Base-by-base conservation (phyloP, 2,888 invertebrate species). In the Boloria euphrosyne region DNA sequence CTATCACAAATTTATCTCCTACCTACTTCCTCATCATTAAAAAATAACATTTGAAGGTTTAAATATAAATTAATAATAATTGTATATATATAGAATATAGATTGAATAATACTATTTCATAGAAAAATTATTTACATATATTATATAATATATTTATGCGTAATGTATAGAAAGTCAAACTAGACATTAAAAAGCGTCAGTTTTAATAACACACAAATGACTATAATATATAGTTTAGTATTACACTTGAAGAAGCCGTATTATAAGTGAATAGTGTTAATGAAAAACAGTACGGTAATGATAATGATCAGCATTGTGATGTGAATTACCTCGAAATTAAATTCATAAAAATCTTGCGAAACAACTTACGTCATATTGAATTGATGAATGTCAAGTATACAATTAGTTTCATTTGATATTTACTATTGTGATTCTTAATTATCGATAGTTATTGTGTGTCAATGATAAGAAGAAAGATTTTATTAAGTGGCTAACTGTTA, bases 311-410 rank as follows among this genome's bases (percentile, higher is more conserved):
- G 71, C 57, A 70, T 72, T 71, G 73, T 81, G 75, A 77, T 84
- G 86, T 81, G 81, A 82, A 82, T 79, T 76, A 75, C 82, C 82
- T 85, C 79, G 78, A 78, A 78, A 75, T 75, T 73, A 73, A 72
- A 67, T 68, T 57, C 68, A 71, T 73, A 73, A 71, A 67, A 71
- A 52, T 67, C 58, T 76, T 76, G 69, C 69, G 73, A 73, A 75
- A 75, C 66, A 27, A 53, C 57, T 69, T 68, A 69, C 65, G 69
- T 68, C 68, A 68, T 71, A 73, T 65, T 71, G 50, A 59, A 64
- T n/a, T 70, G 61, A 64, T 70, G 67, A 68, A 72, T 71, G 73
- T 71, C 71, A 74, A 69, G 70, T 67, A 59, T 71, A 73, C 70
- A 47, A 67, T 72, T 27, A 58, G 50, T 58, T 61, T 62, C 27